These are phyloP conservation scores for Macquaria ambigua DNA, from an alignment of 2,113 vertebrate genomes.

Conservation along the genomic window DNA sequence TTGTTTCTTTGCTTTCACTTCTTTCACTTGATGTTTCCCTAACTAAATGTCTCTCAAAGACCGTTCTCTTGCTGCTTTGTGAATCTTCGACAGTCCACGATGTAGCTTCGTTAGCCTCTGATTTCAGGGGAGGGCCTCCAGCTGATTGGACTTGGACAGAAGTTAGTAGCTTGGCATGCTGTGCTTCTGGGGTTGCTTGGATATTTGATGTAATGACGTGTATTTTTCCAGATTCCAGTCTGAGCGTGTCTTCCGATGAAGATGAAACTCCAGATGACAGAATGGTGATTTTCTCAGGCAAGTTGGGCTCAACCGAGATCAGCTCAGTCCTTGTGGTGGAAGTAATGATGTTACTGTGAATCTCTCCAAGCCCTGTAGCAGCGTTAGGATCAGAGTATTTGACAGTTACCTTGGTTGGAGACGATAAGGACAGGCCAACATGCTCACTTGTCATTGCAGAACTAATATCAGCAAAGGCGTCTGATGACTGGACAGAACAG, in stretches of 20 bases:
- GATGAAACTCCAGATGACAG: constrained; percentile 79
- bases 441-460: constrained; percentile 82
- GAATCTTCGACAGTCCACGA: constrained; percentile 67
- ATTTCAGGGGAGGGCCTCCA: constrained; percentile 36
- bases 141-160: constrained; percentile 62
- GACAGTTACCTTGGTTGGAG: constrained; percentile 83
- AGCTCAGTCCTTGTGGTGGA: constrained; percentile 79
- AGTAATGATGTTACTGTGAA: constrained; percentile 75
- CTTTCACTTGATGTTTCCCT: constrained; percentile 72
- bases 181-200: constrained; percentile 77
- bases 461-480: constrained; percentile 85
- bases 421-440: constrained; percentile 60
- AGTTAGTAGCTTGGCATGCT: constrained; percentile 74
- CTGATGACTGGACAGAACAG: constrained; percentile 82
- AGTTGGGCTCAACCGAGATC: constrained; percentile 78
- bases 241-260: constrained; percentile 79
- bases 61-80: constrained; percentile 35
- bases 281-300: constrained; percentile 83
- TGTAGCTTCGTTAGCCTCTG: constrained; percentile 36
- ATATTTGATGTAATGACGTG: constrained; percentile 82
- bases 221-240: constrained; percentile 76
- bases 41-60: constrained; percentile 73
- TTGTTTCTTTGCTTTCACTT: constrained; percentile 75
- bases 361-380: constrained; percentile 57
- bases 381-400: constrained; percentile 78